Conservation (phyloP, 1,140 invertebrate species). For the Atta cephalotes region DNA sequence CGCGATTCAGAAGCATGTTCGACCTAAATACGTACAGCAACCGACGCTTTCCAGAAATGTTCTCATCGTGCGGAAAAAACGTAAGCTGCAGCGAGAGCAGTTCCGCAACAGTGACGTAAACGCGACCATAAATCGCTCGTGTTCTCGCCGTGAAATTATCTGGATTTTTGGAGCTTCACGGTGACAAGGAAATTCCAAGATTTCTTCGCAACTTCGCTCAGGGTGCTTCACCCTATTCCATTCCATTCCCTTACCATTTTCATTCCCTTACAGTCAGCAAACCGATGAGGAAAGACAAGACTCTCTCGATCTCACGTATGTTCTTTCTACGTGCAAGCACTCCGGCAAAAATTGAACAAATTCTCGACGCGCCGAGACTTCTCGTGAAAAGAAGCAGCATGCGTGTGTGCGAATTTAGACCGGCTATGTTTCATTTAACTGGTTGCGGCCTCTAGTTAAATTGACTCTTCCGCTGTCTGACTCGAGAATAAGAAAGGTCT, state of each 20-base stretch:
- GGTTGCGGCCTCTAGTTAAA: constrained; percentile 31
- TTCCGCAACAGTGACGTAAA: constrained; percentile 53
- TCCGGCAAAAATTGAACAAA: constrained; percentile 40
- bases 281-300: constrained; percentile 19
- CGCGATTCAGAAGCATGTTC: constrained; percentile 40
- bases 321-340: constrained; percentile 27
- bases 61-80: constrained; percentile 20
- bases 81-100: constrained; percentile 23
- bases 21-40: constrained; percentile 66
- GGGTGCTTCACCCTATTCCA: neutral
- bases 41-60: constrained; percentile 44
- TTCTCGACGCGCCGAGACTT: constrained; percentile 33
- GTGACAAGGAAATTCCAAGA: constrained; percentile 58
- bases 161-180: constrained; percentile 61
- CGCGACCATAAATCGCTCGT: constrained; percentile 69
- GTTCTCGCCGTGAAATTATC: constrained; percentile 65
- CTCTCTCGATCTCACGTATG: neutral
- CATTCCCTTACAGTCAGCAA: constrained; percentile 22
- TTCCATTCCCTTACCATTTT: neutral
- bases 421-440: constrained; percentile 54
- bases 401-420: constrained; percentile 44
- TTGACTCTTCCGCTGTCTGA: constrained; percentile 56
- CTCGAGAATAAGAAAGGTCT: constrained; percentile 41
- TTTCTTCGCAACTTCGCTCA: constrained; percentile 47
- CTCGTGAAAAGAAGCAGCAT: constrained; percentile 12